A percentile compares a stretch with the other conserved stretches of the same genome.
These are phyloP conservation scores for Pelagia noctiluca DNA, from an alignment of 30 jellyfish, hydroid and myxozoan genomes.

Conservation along the genomic window DNA sequence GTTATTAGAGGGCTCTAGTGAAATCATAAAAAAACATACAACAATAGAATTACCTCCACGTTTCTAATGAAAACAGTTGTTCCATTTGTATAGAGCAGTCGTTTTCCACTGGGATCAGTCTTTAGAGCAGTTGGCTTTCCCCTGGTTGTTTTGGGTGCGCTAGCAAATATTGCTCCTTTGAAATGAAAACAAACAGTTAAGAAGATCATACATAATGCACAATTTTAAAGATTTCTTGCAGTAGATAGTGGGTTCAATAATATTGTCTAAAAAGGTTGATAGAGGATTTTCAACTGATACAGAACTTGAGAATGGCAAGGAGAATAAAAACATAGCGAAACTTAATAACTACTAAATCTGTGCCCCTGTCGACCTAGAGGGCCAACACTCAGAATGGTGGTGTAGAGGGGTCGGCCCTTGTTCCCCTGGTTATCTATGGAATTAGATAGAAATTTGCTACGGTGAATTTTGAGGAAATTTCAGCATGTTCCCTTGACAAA, in stretches of 20 bases:
- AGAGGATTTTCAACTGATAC: background rate
- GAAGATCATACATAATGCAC: background rate
- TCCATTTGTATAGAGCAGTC: slow-evolving; percentile 79
- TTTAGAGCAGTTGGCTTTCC: slow-evolving; percentile 83
- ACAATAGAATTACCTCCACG: slow-evolving; percentile 68
- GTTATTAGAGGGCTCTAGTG: background rate
- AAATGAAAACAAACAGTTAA: background rate
- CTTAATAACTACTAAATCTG: too few species aligned
- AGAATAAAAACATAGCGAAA: too few species aligned
- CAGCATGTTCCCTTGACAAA: too few species aligned
- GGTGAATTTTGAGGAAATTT: too few species aligned
- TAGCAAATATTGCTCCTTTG: slow-evolving; percentile 81
- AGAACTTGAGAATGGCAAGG: too few species aligned
- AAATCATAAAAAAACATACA: background rate
- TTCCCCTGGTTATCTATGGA: too few species aligned
- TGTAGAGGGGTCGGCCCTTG: too few species aligned
- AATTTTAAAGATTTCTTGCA: too few species aligned
- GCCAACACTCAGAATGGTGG: too few species aligned
- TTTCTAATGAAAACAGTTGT: slow-evolving; percentile 90
- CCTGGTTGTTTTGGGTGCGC: slow-evolving; percentile 86
- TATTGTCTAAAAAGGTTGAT: background rate
- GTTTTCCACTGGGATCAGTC: slow-evolving; percentile 93
- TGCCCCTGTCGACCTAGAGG: too few species aligned
- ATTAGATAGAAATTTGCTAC: too few species aligned
- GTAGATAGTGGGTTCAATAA: background rate